Evolutionary conservation across 2,888 invertebrate species (phyloP).

Genomic region (Altica lythri): DNA sequence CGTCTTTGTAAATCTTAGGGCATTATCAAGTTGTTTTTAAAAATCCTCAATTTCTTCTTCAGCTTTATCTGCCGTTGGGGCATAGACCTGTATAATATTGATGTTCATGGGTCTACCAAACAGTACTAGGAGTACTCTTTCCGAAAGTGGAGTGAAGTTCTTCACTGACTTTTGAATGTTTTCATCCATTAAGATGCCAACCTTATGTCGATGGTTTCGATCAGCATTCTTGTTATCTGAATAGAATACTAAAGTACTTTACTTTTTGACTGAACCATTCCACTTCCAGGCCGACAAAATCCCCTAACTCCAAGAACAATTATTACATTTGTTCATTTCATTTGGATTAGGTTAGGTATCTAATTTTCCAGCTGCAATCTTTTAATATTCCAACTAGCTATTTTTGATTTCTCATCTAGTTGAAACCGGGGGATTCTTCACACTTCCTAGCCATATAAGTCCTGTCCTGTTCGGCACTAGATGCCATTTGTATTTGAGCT

Average conservation of each 20-base stretch:
- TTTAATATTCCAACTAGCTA: neutral
- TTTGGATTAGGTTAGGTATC: neutral
- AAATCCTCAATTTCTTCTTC: neutral
- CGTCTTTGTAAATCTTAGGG: neutral
- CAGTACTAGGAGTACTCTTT: too few species aligned
- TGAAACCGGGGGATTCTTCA: conserved; percentile 19
- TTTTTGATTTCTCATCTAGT: conserved; percentile 7
- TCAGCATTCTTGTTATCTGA: neutral
- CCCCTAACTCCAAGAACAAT: neutral
- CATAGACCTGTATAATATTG: conserved; percentile 1
- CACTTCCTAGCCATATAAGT: conserved; percentile 13
- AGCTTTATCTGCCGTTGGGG: neutral
- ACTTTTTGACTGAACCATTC: neutral
- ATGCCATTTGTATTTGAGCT: neutral
- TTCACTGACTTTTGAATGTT: neutral
- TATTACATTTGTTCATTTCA: neutral
- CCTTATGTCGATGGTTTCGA: neutral
- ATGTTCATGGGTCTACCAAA: too few species aligned
- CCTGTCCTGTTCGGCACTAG: conserved; percentile 9
- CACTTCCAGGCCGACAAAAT: neutral
- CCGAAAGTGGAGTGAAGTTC: neutral
- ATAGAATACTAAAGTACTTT: neutral
- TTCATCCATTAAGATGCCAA: neutral
- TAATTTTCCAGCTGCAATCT: neutral
- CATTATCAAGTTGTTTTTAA: neutral